Base-by-base conservation (phyloP, 2,113 vertebrate species). In the Helogale parvula region DNA sequence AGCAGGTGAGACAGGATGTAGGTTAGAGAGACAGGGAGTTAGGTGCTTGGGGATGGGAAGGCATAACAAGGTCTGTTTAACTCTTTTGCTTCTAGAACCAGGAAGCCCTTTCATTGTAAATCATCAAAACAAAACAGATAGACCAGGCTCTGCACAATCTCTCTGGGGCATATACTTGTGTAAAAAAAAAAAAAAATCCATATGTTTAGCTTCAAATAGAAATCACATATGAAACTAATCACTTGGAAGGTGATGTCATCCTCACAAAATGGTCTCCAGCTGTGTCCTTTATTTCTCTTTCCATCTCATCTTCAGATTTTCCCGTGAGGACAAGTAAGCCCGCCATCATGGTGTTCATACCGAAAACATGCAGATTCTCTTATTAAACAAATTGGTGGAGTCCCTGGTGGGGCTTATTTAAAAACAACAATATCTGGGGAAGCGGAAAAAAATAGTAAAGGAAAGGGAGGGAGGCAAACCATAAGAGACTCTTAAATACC, bases 211-310 rank as follows among this genome's bases (percentile, higher is more conserved):
- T 47, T 23, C 65, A 87, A 80, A 76, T 91, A 50, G 63, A 94
- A 94, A 93, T 87, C 90, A 94, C 96, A 97, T 76, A 71, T 45
- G 91, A 96, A 95, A 96, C 45, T 72, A 94, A 57, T 94, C 92
- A 95, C 47, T 80, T 95, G 47, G 54, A 96, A 93, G 69, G 2
- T 96, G 31, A 95, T 87, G 41, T 88, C 57, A 31, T 57, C 41
- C 88, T 96, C 72, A 60, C 21, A 45, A 16, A 90, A 90, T 54
- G 65, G 33, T 69, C 96, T 92, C 88, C 87, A 97, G 93, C 87
- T 95, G 68, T 87, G 66, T 68, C 88, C 68, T 87, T 47, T 85
- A 71, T 95, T 94, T 91, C 80, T 33, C 33, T 89, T 97, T 87
- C 95, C 92, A 97, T 91, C 68, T 76, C 79, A 17, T 87, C 94